Percentiles rank a stretch among this genome's conserved stretches.
Conservation (phyloP, 1,140 invertebrate species). For the Bilobella aurantiaca region DNA sequence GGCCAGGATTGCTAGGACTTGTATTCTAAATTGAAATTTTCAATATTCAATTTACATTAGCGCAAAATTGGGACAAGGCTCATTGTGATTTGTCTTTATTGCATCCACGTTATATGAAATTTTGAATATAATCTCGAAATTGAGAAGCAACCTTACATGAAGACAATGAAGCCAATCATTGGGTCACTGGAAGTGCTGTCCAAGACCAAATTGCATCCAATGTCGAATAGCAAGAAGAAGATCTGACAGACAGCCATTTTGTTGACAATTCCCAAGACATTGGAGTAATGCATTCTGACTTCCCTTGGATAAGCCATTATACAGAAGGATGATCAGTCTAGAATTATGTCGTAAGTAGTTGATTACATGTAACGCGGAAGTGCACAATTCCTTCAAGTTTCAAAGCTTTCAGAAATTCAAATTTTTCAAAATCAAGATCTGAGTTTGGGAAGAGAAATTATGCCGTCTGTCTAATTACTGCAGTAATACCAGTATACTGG, state of each 20-base stretch:
- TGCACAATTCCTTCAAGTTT: too few species aligned
- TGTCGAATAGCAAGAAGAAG: background rate
- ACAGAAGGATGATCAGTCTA: too few species aligned
- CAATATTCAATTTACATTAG: background rate
- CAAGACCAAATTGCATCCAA: background rate
- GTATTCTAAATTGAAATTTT: background rate
- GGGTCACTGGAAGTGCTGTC: background rate
- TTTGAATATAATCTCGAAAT: background rate
- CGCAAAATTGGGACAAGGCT: too few species aligned
- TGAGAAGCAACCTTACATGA: background rate
- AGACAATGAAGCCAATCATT: background rate
- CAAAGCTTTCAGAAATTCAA: background rate
- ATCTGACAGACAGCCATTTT: background rate
- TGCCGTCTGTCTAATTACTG: background rate
- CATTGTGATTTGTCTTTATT: too few species aligned
- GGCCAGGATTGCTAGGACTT: background rate
- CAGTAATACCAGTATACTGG: background rate
- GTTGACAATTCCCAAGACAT: background rate
- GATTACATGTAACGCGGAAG: background rate
- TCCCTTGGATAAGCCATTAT: background rate
- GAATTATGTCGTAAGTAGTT: too few species aligned
- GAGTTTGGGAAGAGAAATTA: too few species aligned
- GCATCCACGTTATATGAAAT: background rate
- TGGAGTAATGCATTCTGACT: background rate
- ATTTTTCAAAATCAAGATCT: background rate